Base-by-base conservation (phyloP, 2,888 invertebrate genomes). In the Ormyrus rosae region DNA sequence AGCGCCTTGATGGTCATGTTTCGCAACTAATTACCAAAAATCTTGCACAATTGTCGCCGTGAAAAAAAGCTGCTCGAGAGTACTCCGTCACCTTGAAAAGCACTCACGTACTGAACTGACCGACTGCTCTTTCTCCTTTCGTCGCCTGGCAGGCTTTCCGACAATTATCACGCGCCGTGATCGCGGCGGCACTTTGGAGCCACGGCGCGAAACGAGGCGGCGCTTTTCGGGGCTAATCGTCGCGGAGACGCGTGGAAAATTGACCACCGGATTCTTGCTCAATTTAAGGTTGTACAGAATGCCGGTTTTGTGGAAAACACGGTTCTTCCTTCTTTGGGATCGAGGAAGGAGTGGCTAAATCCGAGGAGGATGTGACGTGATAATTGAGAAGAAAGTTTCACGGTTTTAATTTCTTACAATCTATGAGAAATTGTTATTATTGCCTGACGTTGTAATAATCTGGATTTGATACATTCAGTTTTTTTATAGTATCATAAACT, bases 1-100 rank as follows among this genome's bases (percentile, higher is more conserved):
- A 80, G 11, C 10, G 65, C 9, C 55, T 80, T 82, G 5, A 82
- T 64, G n/a, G 82, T 82, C 82, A 82, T 82, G 19, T 9, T 34
- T 34, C 34, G 34, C 34, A 4, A 34, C 34, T 34, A 4, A 34
- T 34, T 34, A 4, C 4, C 34, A 34, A 34, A 34, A 34, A 4
- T 46, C 46, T 46, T n/a, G 11, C 13, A 9, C 11, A 58, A 56
- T 19, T 19, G 3, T 34, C 4, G 7, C 9, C 1, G 11, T 19
- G 1, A 45, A 2, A 6, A 19, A 51, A 50, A 6, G 9, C 55
- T 55, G 50, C n/a, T 5, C 13, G 53, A 11, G 10, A n/a, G 73
- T 58, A 60, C 34, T 34, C 65, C 51, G 74, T 71, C 75, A 65
- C 63, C 64, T 64, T 50, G 48, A 51, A 63, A n/a, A 9, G 2